Evolutionary conservation across 1,140 invertebrate genomes (phyloP), one percentile per base, ranked within the genome.

Genomic region (Dreissena polymorpha): DNA sequence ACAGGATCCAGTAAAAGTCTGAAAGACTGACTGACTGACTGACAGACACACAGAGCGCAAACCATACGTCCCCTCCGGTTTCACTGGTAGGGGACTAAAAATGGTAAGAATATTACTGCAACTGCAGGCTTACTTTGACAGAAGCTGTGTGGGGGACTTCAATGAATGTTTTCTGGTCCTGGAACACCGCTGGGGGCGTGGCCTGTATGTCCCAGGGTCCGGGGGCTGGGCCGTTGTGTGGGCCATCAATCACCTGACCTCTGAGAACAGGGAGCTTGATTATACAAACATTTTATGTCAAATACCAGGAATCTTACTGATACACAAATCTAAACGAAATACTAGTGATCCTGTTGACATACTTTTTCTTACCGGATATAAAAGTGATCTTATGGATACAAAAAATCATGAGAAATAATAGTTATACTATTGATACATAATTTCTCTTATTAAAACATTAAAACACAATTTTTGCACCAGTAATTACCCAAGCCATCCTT

Each of bases 91-190:
- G n/a, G n/a, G n/a, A n/a, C n/a, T n/a, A 39, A 39, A 39, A 39
- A 2, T 8, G 8, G 2, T 2, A 39, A 39, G 8, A 39, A 5
- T 5, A 39, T 39, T 39, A 39, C 39, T 39, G 39, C 2, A 39
- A 39, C 2, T 39, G 39, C 2, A 39, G 12, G 39, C 75, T 74
- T 72, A 92, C 92, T 87, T 95, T 95, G 16, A 95, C 91, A 10
- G 93, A 94, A 5, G 94, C 93, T 18, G 95, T 95, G 86, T 95
- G 94, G 29, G 95, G 95, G 0, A 95, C 94, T 88, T 93, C 93
- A 0, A 94, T 82, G 0, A 93, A 84, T 71, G 93, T 91, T 14
- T 93, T 92, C 79, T 93, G 91, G 84, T 94, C 91, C 77, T 92
- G 88, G 85, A 95, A 95, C 83, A 93, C 85, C 39, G 91, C 85